Conservation (phyloP, 1,140 invertebrate genomes). For the Cyclina sinensis region DNA sequence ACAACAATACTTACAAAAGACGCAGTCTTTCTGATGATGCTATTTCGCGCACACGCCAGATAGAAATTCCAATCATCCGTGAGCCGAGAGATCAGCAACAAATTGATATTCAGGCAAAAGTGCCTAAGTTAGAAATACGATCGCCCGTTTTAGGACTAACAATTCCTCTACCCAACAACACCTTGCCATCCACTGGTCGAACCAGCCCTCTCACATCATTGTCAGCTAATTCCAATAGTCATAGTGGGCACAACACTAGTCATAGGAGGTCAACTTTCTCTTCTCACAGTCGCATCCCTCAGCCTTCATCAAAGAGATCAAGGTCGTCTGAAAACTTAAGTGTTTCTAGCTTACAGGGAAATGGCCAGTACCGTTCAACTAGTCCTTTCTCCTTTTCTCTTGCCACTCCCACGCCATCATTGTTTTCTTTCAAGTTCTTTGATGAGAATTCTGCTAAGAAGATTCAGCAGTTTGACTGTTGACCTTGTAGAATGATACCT, state of each 20-base stretch:
- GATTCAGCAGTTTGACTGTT: constrained; percentile 25
- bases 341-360: constrained; percentile 25
- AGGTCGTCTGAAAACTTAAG: constrained; percentile 80
- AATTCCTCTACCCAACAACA: constrained; percentile 55
- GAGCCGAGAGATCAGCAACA: background rate
- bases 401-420: constrained; percentile 79
- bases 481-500: too few species aligned
- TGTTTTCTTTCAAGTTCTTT: constrained; percentile 83
- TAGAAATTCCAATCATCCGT: constrained; percentile 59
- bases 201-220: constrained; percentile 16
- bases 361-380: constrained; percentile 63
- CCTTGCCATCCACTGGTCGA: constrained; percentile 14
- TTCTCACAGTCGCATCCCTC: constrained; percentile 50
- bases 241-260: constrained; percentile 45
- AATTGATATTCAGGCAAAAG: constrained; percentile 75
- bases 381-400: constrained; percentile 83
- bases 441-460: constrained; percentile 60
- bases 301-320: constrained; percentile 72
- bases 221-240: background rate
- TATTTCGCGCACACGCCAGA: constrained; percentile 65
- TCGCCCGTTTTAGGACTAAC: constrained; percentile 76
- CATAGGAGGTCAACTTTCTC: constrained; percentile 61
- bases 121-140: constrained; percentile 81
- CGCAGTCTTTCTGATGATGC: constrained; percentile 80
- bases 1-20: constrained; percentile 75